Conservation (phyloP, 2,888 invertebrate species). For the Myopa testacea region DNA sequence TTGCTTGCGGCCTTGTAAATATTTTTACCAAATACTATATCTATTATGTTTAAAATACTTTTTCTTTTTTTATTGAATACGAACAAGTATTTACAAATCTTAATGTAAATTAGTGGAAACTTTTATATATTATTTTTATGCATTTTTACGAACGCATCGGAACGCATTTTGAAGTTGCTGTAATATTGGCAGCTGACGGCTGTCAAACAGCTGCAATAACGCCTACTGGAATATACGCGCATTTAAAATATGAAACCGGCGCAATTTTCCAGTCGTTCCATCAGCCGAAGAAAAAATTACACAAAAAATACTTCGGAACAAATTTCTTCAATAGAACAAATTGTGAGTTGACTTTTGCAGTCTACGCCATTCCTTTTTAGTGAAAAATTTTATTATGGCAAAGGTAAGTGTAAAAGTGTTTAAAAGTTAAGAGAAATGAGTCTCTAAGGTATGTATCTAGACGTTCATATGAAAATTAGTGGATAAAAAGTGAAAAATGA, state of each 20-base stretch:
- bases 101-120: no score
- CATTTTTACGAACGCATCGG: no score
- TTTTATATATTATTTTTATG: no score
- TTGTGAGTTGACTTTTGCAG: conserved; percentile 60
- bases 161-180: no score
- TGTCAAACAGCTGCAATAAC: conserved; percentile 36
- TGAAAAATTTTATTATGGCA: conserved; percentile 63
- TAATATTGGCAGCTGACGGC: no score
- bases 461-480: neutral
- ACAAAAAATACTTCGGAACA: conserved; percentile 43
- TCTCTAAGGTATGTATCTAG: neutral
- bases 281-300: conserved; percentile 45
- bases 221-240: conserved; percentile 49
- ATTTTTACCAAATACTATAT: no score
- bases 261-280: conserved; percentile 55
- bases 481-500: neutral
- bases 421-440: conserved; percentile 34
- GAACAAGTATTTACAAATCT: no score
- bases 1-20: no score
- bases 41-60: no score
- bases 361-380: conserved; percentile 62
- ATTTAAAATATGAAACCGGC: conserved; percentile 55
- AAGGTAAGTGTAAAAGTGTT: conserved; percentile 56
- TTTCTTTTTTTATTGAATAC: no score
- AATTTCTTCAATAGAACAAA: conserved; percentile 54